Conservation (phyloP, 2,888 invertebrate species). For the Trissonchulus sp. region DNA sequence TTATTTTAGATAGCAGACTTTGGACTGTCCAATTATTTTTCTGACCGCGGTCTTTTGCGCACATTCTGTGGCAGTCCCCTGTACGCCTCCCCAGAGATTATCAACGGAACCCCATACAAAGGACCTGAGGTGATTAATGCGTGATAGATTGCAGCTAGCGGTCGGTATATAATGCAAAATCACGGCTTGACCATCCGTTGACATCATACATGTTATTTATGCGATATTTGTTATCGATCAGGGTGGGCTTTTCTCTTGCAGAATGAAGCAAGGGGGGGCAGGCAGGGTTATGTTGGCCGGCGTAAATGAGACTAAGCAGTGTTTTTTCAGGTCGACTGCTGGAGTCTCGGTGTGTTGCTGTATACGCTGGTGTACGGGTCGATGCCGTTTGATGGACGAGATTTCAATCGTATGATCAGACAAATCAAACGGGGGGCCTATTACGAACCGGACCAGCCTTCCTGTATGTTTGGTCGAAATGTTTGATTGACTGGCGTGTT, state of each 20-base stretch:
- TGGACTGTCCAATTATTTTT: constrained; percentile 86
- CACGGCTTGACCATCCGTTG: too few species aligned
- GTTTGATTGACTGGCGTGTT: too few species aligned
- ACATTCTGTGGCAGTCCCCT: constrained; percentile 59
- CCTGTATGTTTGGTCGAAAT: constrained; percentile 66
- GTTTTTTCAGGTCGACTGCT: constrained; percentile 59
- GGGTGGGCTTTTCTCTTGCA: too few species aligned
- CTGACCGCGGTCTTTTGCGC: constrained; percentile 51
- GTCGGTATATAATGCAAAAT: too few species aligned
- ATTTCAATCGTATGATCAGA: constrained; percentile 89
- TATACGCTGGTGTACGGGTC: constrained; percentile 98
- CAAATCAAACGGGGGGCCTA: constrained; percentile 97
- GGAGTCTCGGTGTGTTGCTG: constrained; percentile 89
- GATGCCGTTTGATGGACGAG: constrained; percentile 97
- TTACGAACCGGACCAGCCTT: constrained; percentile 87
- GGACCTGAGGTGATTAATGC: constrained; percentile 77
- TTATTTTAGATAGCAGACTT: constrained; percentile 86
- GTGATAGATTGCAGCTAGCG: neutral
- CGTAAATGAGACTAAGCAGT: too few species aligned
- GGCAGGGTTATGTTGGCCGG: too few species aligned
- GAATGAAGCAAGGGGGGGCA: too few species aligned
- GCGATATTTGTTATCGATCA: too few species aligned
- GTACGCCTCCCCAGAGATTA: constrained; percentile 56
- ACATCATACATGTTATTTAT: too few species aligned
- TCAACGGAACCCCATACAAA: constrained; percentile 61